phyloP scores from a whole-genome alignment of 2,888 invertebrate genomes.

The Coleophora flavipennella region DNA sequence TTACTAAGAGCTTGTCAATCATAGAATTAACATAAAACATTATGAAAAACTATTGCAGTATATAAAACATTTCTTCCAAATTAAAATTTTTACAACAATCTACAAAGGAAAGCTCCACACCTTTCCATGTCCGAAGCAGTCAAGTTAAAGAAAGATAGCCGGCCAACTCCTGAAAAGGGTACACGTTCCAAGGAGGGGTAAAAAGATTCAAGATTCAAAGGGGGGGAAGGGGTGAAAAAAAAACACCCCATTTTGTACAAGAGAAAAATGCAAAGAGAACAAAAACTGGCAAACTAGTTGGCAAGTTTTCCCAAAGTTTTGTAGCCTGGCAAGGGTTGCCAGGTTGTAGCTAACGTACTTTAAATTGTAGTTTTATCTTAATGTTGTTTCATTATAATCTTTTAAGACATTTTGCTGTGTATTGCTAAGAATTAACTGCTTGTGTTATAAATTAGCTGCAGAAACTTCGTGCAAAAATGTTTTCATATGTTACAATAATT shows the following conservation, averaged over 20 bases:
- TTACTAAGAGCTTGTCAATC: too few species aligned
- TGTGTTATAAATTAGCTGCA: too few species aligned
- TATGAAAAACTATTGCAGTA: too few species aligned
- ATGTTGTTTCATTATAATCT: constrained; percentile 19
- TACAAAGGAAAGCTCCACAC: constrained; percentile 43
- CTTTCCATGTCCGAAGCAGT: constrained; percentile 37
- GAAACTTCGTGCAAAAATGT: neutral
- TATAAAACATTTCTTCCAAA: too few species aligned
- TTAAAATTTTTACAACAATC: too few species aligned
- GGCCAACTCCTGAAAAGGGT: constrained; percentile 68
- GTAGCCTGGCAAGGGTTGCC: constrained; percentile 22
- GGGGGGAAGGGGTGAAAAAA: constrained; percentile 15
- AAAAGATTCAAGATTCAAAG: constrained; percentile 48
- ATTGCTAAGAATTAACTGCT: neutral
- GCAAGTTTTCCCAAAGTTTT: constrained; percentile 60
- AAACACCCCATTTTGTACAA: constrained; percentile 38
- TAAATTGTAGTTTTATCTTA: constrained; percentile 24
- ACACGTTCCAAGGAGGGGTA: constrained; percentile 57
- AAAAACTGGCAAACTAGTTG: constrained; percentile 44
- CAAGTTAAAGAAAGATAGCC: constrained; percentile 67
- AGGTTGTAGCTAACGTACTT: constrained; percentile 43
- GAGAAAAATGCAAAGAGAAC: constrained; percentile 64
- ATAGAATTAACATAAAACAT: too few species aligned
- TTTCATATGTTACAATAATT: too few species aligned
- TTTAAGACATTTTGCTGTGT: constrained; percentile 1